These are phyloP conservation scores for Callyntrura sp. DNA, from an alignment of 2,888 invertebrate species.

Conservation along the genomic window DNA sequence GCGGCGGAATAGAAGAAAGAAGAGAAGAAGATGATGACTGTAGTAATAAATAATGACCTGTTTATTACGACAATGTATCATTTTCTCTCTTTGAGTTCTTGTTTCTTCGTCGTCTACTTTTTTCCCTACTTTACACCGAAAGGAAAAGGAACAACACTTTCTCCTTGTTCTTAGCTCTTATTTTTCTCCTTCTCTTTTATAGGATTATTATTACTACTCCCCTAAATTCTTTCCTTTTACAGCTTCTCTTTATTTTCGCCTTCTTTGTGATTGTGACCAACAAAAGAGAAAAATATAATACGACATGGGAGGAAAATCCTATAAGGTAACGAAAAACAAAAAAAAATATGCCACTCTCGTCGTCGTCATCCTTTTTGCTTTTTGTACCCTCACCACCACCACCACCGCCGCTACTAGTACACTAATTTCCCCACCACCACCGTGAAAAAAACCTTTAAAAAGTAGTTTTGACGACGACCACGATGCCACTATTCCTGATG, in stretches of 20 bases:
- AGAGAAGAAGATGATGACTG: not conserved
- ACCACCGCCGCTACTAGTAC: not conserved
- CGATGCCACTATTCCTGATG: not conserved
- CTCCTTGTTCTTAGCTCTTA: conserved; percentile 2
- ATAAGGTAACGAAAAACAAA: conserved; percentile 35
- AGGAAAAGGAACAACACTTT: not conserved
- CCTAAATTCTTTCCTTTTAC: conserved; percentile 44
- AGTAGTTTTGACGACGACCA: conserved; percentile 18
- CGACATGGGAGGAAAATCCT: conserved; percentile 1
- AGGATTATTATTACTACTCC: conserved; percentile 55
- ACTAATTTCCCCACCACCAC: not conserved
- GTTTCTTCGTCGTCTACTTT: not conserved
- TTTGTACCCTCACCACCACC: not conserved
- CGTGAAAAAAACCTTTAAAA: conserved; percentile 43
- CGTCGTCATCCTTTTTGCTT: conserved; percentile 8
- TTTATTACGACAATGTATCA: conserved; percentile 61
- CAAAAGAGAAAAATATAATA: conserved; percentile 37
- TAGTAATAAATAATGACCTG: conserved; percentile 54
- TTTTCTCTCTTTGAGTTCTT: conserved; percentile 33
- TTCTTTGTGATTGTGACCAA: not conserved
- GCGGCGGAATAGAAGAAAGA: too few relatives aligned
- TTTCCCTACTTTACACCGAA: not conserved
- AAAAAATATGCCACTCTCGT: conserved; percentile 22
- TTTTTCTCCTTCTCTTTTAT: conserved; percentile 7
- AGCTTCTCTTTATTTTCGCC: not conserved